Percentiles rank a stretch among this genome's conserved stretches.
These are phyloP conservation scores for Drosophila mayri DNA, from an alignment of 1,140 invertebrate species.

Conservation along the genomic window DNA sequence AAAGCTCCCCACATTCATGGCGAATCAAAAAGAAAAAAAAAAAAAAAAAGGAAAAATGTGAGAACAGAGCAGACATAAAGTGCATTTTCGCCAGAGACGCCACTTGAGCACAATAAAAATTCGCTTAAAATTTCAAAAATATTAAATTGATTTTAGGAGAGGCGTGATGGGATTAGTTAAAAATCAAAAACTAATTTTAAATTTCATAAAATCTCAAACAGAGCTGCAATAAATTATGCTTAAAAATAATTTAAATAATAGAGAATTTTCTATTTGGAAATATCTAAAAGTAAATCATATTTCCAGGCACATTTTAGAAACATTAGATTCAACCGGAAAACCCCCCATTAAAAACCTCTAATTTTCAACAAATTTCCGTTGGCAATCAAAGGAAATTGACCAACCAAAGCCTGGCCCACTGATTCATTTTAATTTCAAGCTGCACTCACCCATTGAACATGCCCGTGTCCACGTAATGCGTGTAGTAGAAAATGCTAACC, in stretches of 20 bases:
- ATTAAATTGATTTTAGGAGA: not conserved
- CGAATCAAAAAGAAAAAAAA: conserved; percentile 4
- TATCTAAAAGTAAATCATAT: no score
- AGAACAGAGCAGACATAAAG: conserved; percentile 23
- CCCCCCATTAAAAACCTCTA: not conserved
- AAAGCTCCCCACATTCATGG: conserved; percentile 30
- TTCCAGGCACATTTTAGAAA: not conserved
- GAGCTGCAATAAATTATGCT: not conserved
- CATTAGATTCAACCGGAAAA: not conserved
- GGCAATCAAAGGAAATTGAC: not conserved
- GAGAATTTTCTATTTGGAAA: not conserved
- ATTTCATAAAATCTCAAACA: not conserved
- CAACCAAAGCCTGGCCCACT: not conserved
- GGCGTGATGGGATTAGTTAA: not conserved
- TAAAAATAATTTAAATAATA: not conserved
- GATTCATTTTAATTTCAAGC: conserved; percentile 23
- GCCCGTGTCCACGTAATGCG: conserved; percentile 89
- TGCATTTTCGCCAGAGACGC: conserved; percentile 21
- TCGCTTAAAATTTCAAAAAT: conserved; percentile 28
- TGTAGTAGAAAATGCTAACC: conserved; percentile 91
- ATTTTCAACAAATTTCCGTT: conserved; percentile 16
- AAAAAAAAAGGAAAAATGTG: not conserved
- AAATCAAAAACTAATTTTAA: not conserved
- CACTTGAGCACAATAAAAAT: conserved; percentile 64
- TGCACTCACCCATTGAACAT: conserved; percentile 89